phyloP scores from a whole-genome alignment of 37 sponge, comb jelly and placozoan species.

The Cliona cf. orientalis region DNA sequence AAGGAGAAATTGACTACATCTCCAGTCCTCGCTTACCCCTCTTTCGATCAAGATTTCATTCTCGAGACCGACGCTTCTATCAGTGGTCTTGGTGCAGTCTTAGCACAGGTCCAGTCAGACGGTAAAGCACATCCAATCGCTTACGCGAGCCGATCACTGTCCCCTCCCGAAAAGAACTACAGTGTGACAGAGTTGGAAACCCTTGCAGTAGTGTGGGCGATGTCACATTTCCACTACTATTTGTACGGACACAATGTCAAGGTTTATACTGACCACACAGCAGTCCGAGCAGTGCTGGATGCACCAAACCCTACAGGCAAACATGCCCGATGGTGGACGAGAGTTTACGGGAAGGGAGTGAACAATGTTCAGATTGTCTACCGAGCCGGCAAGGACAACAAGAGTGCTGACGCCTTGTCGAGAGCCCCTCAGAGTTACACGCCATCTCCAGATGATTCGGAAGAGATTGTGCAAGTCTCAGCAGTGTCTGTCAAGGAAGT shows the following conservation, averaged over 20 bases:
- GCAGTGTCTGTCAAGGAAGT: too few species aligned
- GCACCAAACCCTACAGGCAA: constrained; percentile 52
- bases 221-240: constrained; percentile 7
- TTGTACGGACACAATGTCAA: constrained; percentile 20
- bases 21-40: constrained; percentile 21
- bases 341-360: constrained; percentile 29
- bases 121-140: constrained; percentile 1
- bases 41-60: constrained; percentile 15
- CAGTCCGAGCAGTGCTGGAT: constrained; percentile 58
- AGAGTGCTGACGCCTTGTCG: constrained; percentile 55
- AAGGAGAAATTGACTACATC: not conserved
- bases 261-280: constrained; percentile 44
- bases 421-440: constrained; percentile 3
- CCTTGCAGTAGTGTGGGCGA: constrained; percentile 31
- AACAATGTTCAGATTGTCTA: constrained; percentile 8
- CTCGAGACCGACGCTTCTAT: too few species aligned
- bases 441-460: too few species aligned
- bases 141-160: constrained; percentile 26
- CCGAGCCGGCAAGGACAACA: constrained; percentile 41
- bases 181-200: not conserved
- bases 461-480: too few species aligned
- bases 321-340: constrained; percentile 64
- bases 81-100: constrained; percentile 8
- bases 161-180: constrained; percentile 21
- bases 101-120: constrained; percentile 11